Evolutionary conservation across 1,140 invertebrate species (phyloP).

Genomic region (Mamestra configurata): DNA sequence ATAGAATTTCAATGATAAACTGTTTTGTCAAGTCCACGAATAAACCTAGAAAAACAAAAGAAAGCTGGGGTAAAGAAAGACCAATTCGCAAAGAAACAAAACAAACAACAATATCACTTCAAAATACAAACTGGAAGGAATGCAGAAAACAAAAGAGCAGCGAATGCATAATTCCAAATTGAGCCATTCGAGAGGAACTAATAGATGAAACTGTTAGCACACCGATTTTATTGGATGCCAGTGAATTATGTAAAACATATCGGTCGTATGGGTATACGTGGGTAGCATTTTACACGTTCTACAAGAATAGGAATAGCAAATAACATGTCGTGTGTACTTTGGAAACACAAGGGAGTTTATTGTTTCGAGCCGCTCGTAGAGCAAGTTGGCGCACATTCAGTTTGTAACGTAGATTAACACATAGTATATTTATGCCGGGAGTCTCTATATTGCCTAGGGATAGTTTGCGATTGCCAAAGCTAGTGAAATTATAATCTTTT

Average conservation of each 20-base stretch:
- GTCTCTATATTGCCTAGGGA: too few species aligned
- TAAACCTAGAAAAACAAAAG: background rate
- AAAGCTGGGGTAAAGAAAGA: too few species aligned
- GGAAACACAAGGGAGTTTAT: conserved; percentile 51
- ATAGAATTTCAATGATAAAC: too few species aligned
- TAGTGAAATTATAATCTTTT: too few species aligned
- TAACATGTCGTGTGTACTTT: conserved; percentile 56
- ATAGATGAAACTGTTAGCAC: conserved; percentile 15
- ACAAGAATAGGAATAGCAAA: conserved; percentile 63
- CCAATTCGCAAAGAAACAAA: too few species aligned
- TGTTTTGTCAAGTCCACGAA: too few species aligned
- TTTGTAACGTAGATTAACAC: too few species aligned
- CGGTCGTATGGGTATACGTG: conserved; percentile 34
- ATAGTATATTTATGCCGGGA: too few species aligned
- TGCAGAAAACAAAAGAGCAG: background rate
- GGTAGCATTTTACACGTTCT: conserved; percentile 65
- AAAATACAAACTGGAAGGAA: background rate
- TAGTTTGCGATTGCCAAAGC: too few species aligned
- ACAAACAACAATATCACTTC: background rate
- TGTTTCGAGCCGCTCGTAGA: background rate
- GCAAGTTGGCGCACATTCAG: background rate
- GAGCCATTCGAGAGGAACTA: conserved; percentile 4
- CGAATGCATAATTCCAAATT: background rate
- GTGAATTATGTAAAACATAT: conserved; percentile 36
- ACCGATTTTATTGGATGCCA: conserved; percentile 11